phyloP scores from a whole-genome alignment of 2,113 vertebrate species.

The Brachirus orientalis region DNA sequence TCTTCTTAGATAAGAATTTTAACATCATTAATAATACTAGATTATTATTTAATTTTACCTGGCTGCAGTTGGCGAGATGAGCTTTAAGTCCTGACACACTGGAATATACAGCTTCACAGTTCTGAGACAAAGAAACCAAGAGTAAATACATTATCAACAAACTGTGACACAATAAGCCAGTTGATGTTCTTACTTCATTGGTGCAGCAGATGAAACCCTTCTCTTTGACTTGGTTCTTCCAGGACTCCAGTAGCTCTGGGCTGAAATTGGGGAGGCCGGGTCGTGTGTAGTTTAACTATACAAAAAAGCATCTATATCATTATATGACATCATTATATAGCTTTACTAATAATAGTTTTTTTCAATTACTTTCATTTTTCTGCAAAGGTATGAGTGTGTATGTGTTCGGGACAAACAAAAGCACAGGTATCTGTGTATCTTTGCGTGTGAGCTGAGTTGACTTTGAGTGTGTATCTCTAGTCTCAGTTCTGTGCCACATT shows the following conservation, averaged over 20 bases:
- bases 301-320: conserved; percentile 30
- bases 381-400: too few relatives aligned
- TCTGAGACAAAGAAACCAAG: conserved; percentile 77
- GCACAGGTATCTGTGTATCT: too few relatives aligned
- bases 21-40: too few relatives aligned
- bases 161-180: neutral
- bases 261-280: conserved; percentile 95
- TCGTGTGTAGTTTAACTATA: conserved; percentile 95
- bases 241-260: conserved; percentile 89
- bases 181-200: conserved; percentile 86
- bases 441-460: neutral
- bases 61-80: conserved; percentile 96
- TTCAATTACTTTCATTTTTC: too few relatives aligned
- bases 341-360: too few relatives aligned
- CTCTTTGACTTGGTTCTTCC: conserved; percentile 97
- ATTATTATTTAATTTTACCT: conserved; percentile 80
- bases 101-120: conserved; percentile 97
- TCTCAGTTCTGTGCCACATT: neutral
- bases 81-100: conserved; percentile 98
- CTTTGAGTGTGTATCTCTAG: too few relatives aligned
- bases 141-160: neutral
- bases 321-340: neutral
- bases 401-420: too few relatives aligned
- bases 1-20: too few relatives aligned
- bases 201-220: conserved; percentile 96